These are phyloP conservation scores for Steatornis caripensis DNA, from an alignment of 2,113 vertebrate genomes.

Conservation along the genomic window DNA sequence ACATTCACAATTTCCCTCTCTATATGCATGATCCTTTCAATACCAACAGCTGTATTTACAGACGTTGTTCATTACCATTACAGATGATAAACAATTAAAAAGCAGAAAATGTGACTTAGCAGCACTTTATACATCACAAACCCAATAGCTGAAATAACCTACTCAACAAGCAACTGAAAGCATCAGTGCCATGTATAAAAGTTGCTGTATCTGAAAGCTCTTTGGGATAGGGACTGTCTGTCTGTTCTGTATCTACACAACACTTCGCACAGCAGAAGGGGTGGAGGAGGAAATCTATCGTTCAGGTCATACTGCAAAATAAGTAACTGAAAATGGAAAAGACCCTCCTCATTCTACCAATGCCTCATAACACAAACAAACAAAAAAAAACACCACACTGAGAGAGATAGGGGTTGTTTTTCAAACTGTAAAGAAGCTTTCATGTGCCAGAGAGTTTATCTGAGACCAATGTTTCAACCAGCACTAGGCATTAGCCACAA, in stretches of 20 bases:
- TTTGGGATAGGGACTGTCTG: background rate
- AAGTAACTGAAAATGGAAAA: background rate
- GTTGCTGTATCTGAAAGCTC: background rate
- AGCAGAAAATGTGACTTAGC: background rate
- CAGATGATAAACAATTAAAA: background rate
- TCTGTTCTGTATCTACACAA: background rate
- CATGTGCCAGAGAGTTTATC: conserved; percentile 36
- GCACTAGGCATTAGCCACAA: conserved; percentile 48
- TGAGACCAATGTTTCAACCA: background rate
- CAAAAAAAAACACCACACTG: background rate
- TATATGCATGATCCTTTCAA: background rate
- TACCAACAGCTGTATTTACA: background rate
- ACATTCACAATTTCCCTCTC: background rate
- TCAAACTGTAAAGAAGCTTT: background rate
- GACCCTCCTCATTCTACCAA: background rate
- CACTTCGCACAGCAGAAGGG: fast-evolving
- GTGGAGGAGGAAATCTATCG: background rate
- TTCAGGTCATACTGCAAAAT: background rate
- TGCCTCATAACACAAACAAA: background rate
- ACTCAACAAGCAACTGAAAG: background rate
- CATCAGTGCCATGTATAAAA: background rate
- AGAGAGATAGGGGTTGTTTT: background rate
- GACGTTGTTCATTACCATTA: background rate
- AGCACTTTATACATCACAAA: background rate
- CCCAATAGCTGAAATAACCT: background rate